Percentiles rank a stretch among this genome's conserved stretches.
Conservation (phyloP, 2,888 invertebrate genomes). For the Euclidia mi region DNA sequence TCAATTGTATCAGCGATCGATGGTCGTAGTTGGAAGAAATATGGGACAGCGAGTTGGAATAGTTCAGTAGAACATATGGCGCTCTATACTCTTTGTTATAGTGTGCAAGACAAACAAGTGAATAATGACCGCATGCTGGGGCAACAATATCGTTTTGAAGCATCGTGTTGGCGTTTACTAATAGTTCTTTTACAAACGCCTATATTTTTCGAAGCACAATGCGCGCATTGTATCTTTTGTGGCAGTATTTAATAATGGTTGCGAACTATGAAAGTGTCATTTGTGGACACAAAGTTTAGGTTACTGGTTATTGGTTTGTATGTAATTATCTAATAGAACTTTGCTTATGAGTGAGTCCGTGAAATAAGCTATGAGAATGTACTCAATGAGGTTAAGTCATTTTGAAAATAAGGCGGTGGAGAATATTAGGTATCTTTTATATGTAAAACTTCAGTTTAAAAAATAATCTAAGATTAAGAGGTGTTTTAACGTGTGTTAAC, state of each 20-base stretch:
- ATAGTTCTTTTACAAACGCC: conserved; percentile 36
- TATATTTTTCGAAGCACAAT: conserved; percentile 36
- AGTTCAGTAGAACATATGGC: conserved; percentile 44
- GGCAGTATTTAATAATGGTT: conserved; percentile 25
- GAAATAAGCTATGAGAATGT: too few relatives aligned
- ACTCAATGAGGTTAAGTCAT: too few relatives aligned
- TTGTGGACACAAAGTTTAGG: too few relatives aligned
- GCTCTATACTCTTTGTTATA: conserved; percentile 35
- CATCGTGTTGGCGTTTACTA: conserved; percentile 16
- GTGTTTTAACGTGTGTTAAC: too few relatives aligned
- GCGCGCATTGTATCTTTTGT: conserved; percentile 27
- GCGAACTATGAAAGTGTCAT: not conserved
- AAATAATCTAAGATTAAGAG: too few relatives aligned
- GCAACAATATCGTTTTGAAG: conserved; percentile 44
- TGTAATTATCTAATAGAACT: too few relatives aligned
- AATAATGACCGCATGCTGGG: conserved; percentile 41
- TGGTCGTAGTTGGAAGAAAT: conserved; percentile 38
- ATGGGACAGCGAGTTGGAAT: conserved; percentile 36
- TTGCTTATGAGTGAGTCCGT: too few relatives aligned
- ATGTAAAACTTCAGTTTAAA: too few relatives aligned
- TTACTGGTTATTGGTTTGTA: too few relatives aligned
- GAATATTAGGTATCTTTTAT: too few relatives aligned
- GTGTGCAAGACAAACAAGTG: conserved; percentile 50
- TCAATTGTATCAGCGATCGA: conserved; percentile 34
- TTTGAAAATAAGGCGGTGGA: too few relatives aligned